Evolutionary conservation across 1,140 invertebrate species (phyloP).

Genomic region (Drosophila grimshawi): DNA sequence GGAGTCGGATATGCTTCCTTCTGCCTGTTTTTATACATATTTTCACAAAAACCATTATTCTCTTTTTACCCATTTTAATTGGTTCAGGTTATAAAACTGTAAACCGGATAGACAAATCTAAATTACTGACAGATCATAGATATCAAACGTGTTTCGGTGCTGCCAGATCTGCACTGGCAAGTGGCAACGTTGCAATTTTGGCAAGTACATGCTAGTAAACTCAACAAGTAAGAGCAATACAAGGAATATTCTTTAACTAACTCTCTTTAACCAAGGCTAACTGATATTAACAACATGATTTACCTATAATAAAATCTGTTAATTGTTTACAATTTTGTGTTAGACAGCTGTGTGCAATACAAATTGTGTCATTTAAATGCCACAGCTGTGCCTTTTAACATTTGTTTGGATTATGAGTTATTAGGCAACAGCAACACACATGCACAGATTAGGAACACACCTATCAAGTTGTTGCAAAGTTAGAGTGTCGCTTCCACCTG

Average conservation of each 20-base stretch:
- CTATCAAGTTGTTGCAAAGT: neutral
- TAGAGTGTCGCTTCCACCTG: neutral
- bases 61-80: no score
- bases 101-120: no score
- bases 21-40: no score
- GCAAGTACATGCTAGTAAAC: neutral
- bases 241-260: neutral
- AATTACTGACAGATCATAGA: no score
- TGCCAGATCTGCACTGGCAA: neutral
- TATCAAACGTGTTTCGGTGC: neutral
- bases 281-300: neutral
- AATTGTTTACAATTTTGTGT: neutral
- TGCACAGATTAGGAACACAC: conserved; percentile 2
- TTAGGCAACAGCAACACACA: conserved; percentile 8
- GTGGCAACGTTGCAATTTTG: neutral
- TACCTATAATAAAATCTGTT: neutral
- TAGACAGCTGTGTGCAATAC: conserved; percentile 4
- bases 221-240: neutral
- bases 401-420: conserved; percentile 2
- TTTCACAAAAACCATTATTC: no score
- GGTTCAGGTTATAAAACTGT: no score
- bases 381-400: neutral
- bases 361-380: conserved; percentile 7
- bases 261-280: neutral
- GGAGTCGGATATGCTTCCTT: no score